Evolutionary conservation across 2,113 vertebrate genomes (phyloP).

Genomic region (Cyprinodon brontotheroides): DNA sequence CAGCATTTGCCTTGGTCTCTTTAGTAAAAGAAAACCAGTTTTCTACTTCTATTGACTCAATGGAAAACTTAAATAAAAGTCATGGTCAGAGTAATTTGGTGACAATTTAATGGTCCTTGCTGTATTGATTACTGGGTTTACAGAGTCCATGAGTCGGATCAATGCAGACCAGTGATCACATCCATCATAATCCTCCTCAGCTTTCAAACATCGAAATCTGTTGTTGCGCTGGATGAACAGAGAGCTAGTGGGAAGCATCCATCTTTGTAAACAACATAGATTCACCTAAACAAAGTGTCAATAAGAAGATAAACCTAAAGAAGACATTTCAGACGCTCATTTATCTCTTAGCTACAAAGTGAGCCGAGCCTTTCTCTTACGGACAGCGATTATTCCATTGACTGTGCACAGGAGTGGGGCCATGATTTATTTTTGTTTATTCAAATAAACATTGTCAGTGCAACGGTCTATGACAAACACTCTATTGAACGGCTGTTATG

Average conservation of each 20-base stretch:
- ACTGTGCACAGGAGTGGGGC: conserved; percentile 18
- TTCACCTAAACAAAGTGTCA: conserved; percentile 42
- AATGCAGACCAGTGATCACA: conserved; percentile 68
- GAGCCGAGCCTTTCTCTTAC: conserved; percentile 38
- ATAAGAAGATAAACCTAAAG: conserved; percentile 36
- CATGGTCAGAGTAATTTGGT: background rate
- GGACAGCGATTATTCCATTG: conserved; percentile 53
- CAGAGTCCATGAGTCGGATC: conserved; percentile 61
- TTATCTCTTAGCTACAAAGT: conserved; percentile 24
- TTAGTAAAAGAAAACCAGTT: background rate
- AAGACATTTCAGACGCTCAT: conserved; percentile 35
- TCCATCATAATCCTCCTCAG: conserved; percentile 83
- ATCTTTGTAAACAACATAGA: conserved; percentile 74
- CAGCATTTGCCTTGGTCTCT: background rate
- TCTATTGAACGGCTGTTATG: conserved; percentile 66
- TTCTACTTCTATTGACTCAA: background rate
- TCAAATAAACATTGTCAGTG: conserved; percentile 58
- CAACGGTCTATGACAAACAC: conserved; percentile 59
- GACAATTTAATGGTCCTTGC: background rate
- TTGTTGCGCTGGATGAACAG: conserved; percentile 73
- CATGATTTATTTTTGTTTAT: conserved; percentile 61
- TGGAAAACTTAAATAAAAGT: background rate
- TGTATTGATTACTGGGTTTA: conserved; percentile 2
- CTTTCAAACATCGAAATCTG: conserved; percentile 82
- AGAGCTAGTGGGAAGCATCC: conserved; percentile 72